phyloP scores from a whole-genome alignment of 2,888 invertebrate genomes.

The Drosophila helvetica region DNA sequence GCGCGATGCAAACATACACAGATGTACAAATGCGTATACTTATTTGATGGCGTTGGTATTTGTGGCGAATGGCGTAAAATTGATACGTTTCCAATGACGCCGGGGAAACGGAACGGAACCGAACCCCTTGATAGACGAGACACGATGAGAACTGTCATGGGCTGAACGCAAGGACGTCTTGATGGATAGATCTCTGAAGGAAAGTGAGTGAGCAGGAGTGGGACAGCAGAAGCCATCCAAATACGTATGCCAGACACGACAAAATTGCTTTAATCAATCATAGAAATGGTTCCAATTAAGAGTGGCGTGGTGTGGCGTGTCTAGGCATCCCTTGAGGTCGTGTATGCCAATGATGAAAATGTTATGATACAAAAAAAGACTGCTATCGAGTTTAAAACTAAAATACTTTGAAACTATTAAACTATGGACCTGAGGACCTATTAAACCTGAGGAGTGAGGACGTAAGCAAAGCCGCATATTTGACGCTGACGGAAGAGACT shows the following conservation, averaged over 20 bases:
- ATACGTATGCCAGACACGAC: conserved; percentile 32
- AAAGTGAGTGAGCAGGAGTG: conserved; percentile 19
- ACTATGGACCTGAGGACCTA: no score
- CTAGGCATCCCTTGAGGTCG: conserved; percentile 2
- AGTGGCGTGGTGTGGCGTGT: conserved; percentile 1
- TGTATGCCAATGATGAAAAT: conserved; percentile 28
- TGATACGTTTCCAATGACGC: conserved; percentile 31
- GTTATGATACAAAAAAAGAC: not conserved
- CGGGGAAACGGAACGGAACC: conserved; percentile 5
- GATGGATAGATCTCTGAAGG: conserved; percentile 50
- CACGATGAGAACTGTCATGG: conserved; percentile 56
- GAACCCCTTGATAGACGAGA: conserved; percentile 26
- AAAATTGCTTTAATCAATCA: conserved; percentile 61
- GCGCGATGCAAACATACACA: not conserved
- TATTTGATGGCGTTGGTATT: not conserved
- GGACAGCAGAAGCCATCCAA: conserved; percentile 7
- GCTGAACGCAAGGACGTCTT: conserved; percentile 33
- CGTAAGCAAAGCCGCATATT: no score
- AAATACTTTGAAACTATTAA: no score
- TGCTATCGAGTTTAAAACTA: no score
- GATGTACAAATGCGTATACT: not conserved
- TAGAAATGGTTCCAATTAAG: conserved; percentile 11
- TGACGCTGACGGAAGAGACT: no score
- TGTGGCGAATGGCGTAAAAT: conserved; percentile 18
- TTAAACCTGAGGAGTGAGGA: no score